Evolutionary conservation across 2,888 invertebrate species (phyloP).

Genomic region (Caenorhabditis japonica): DNA sequence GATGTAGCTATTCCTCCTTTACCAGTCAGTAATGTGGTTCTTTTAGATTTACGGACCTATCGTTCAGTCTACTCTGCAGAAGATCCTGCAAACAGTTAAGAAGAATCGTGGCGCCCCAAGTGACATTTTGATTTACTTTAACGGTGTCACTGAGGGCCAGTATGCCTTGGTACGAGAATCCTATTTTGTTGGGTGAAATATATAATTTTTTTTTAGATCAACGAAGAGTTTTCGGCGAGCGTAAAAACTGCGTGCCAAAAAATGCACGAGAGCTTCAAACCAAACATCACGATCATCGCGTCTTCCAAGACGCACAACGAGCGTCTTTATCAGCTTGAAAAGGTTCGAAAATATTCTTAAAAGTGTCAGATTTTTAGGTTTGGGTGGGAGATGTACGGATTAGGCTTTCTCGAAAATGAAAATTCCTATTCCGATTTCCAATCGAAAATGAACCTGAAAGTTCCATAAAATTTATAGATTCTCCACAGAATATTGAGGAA

Average conservation of each 20-base stretch:
- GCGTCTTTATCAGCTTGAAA: constrained; percentile 28
- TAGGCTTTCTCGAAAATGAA: too few species aligned
- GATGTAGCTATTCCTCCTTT: constrained; percentile 2
- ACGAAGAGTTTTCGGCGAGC: constrained; percentile 11
- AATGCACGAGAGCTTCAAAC: neutral
- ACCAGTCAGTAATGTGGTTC: neutral
- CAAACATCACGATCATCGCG: constrained; percentile 39
- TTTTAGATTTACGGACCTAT: constrained; percentile 21
- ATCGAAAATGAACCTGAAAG: too few species aligned
- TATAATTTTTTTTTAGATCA: constrained; percentile 24
- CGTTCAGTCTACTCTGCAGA: constrained; percentile 21
- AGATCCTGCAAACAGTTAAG: constrained; percentile 16
- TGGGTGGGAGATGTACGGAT: too few species aligned
- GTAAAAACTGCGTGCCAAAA: constrained; percentile 15
- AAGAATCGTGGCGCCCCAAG: constrained; percentile 6
- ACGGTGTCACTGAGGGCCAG: constrained; percentile 55
- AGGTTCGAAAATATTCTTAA: too few species aligned
- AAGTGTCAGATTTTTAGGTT: too few species aligned
- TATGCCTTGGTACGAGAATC: constrained; percentile 11
- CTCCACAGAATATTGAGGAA: too few species aligned
- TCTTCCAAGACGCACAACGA: constrained; percentile 41
- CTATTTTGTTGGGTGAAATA: too few species aligned
- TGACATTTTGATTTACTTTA: constrained; percentile 48
- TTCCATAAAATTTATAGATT: too few species aligned
- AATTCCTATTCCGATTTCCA: too few species aligned